Conservation (phyloP, 2,113 vertebrate species). For the Pampusana beccarii region DNA sequence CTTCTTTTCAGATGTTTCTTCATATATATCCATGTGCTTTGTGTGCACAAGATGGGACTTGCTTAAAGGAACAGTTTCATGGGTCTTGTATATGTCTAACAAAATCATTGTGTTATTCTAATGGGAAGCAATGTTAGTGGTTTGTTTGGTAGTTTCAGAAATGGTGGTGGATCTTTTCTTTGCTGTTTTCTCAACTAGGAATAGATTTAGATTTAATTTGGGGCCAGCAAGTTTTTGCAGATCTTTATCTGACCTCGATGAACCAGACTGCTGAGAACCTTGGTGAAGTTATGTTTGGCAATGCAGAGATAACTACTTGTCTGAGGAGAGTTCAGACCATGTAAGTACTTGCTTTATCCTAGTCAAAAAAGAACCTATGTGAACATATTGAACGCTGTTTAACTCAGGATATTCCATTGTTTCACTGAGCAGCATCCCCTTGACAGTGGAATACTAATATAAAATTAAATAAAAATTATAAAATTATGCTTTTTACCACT, state of each 20-base stretch:
- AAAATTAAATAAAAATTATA: background rate
- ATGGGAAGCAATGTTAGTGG: background rate
- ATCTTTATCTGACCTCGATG: background rate
- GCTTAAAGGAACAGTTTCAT: background rate
- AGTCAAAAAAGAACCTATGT: background rate
- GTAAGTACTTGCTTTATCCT: background rate
- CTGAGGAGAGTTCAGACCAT: background rate
- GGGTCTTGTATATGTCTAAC: fast-evolving
- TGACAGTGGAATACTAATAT: background rate
- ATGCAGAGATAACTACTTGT: background rate
- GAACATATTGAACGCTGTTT: background rate
- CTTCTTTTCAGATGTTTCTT: background rate
- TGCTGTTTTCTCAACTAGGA: background rate
- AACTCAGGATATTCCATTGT: background rate
- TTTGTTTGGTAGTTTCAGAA: background rate
- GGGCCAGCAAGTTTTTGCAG: background rate
- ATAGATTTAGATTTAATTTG: background rate
- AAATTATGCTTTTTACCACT: background rate
- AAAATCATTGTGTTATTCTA: background rate
- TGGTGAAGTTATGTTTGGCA: background rate
- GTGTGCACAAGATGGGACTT: background rate
- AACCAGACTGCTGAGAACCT: background rate
- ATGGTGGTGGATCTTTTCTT: background rate
- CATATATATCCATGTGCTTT: fast-evolving
- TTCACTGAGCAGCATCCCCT: background rate